Conservation (phyloP, 2,113 vertebrate species). For the Tylochromis polylepis region DNA sequence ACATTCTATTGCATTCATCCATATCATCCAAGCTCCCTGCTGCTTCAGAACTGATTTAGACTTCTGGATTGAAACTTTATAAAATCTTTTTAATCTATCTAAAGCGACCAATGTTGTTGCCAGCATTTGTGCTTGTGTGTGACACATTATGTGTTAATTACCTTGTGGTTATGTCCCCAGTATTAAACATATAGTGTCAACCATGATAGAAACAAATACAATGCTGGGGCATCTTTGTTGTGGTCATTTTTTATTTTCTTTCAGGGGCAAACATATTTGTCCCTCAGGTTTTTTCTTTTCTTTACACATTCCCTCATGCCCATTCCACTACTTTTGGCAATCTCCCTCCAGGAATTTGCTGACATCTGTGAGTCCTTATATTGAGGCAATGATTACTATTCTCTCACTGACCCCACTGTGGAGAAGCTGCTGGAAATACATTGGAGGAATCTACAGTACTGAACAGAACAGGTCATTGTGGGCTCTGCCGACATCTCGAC, state of each 20-base stretch:
- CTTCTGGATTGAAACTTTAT: not conserved
- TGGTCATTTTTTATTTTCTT: not conserved
- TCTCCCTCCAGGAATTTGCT: not conserved
- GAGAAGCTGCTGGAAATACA: not conserved
- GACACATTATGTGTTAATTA: not conserved
- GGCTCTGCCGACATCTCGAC: not conserved
- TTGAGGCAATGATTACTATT: not conserved
- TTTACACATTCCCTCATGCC: not conserved
- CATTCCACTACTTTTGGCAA: not conserved
- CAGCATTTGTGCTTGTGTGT: not conserved
- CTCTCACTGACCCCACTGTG: not conserved
- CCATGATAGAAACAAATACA: not conserved
- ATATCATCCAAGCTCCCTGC: not conserved
- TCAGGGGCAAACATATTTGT: not conserved
- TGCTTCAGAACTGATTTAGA: not conserved
- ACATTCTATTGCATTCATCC: not conserved
- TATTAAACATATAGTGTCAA: not conserved
- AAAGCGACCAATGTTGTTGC: accelerated
- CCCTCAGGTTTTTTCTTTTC: not conserved
- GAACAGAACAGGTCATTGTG: not conserved
- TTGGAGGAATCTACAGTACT: not conserved
- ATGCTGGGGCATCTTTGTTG: not conserved
- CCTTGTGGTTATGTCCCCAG: not conserved
- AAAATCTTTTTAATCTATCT: not conserved
- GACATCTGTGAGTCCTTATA: not conserved